phyloP scores from a whole-genome alignment of 2,888 invertebrate genomes.

The Trissoscelio sp. region DNA sequence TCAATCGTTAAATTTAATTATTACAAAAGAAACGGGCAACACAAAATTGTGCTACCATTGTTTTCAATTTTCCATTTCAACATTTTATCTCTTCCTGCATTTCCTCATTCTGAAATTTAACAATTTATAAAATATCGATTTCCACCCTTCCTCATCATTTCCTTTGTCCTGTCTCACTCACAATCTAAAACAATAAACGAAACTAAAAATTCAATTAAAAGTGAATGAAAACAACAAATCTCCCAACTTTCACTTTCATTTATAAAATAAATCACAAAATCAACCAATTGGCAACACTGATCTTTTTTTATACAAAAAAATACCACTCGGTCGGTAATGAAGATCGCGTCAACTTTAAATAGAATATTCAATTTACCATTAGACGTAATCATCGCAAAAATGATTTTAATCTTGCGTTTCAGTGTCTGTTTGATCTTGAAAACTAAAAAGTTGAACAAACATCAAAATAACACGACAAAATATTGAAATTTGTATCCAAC shows the following conservation, averaged over 20 bases:
- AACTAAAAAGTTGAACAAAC: background rate
- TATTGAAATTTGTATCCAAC: background rate
- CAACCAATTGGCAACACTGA: slow-evolving; percentile 24
- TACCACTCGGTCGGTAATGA: slow-evolving; percentile 16
- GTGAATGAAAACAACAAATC: background rate
- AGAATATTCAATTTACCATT: slow-evolving; percentile 38
- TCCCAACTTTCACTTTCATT: background rate
- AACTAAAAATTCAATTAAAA: background rate
- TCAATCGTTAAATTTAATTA: too few relatives aligned
- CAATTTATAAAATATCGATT: background rate
- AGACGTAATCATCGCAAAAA: background rate
- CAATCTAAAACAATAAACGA: background rate
- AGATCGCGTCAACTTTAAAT: slow-evolving; percentile 7
- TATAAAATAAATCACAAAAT: slow-evolving; percentile 15
- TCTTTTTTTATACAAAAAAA: slow-evolving; percentile 29
- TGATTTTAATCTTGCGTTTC: background rate
- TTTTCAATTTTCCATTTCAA: background rate
- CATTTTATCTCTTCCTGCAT: background rate
- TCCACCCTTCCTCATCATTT: background rate
- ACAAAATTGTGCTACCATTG: too few relatives aligned
- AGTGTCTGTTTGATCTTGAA: background rate
- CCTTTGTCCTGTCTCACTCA: background rate
- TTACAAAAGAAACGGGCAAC: too few relatives aligned
- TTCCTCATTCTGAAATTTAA: background rate
- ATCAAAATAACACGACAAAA: background rate